Percentiles rank a stretch among this genome's conserved stretches.
phyloP scores from a whole-genome alignment of 2,113 vertebrate genomes.

The Myodes glareolus region DNA sequence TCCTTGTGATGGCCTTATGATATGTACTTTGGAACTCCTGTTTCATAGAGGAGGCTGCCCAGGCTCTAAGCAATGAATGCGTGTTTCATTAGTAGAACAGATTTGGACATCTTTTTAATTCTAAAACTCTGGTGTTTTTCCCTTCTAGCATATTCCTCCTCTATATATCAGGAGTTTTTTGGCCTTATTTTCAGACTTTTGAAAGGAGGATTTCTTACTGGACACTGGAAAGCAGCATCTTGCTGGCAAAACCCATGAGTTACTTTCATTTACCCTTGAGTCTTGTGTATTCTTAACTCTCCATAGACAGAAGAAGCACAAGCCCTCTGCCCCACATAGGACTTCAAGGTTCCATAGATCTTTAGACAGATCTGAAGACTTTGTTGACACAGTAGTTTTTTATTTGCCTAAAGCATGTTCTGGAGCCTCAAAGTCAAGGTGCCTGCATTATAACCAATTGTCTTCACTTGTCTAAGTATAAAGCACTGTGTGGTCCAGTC shows the following conservation, averaged over 20 bases:
- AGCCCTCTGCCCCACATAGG: neutral
- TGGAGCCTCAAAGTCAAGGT: neutral
- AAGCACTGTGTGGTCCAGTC: neutral
- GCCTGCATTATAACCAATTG: neutral
- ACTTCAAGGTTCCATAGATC: neutral
- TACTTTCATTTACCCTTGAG: neutral
- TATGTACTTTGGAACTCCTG: neutral
- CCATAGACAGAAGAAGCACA: neutral
- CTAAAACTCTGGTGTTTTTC: neutral
- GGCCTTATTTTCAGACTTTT: neutral
- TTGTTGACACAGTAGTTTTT: neutral
- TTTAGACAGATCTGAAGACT: neutral
- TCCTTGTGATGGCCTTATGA: neutral
- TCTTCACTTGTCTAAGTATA: neutral
- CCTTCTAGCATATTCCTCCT: neutral
- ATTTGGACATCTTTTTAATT: conserved; percentile 18
- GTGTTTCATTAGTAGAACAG: neutral
- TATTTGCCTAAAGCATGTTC: neutral
- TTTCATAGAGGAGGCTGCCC: neutral
- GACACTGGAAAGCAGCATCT: neutral
- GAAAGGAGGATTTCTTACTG: neutral
- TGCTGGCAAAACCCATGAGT: neutral
- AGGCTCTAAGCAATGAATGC: neutral
- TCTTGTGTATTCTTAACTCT: neutral
- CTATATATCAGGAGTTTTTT: conserved; percentile 8